Conservation (phyloP, 2,888 invertebrate genomes). For the Nipponacmea schrenckii region DNA sequence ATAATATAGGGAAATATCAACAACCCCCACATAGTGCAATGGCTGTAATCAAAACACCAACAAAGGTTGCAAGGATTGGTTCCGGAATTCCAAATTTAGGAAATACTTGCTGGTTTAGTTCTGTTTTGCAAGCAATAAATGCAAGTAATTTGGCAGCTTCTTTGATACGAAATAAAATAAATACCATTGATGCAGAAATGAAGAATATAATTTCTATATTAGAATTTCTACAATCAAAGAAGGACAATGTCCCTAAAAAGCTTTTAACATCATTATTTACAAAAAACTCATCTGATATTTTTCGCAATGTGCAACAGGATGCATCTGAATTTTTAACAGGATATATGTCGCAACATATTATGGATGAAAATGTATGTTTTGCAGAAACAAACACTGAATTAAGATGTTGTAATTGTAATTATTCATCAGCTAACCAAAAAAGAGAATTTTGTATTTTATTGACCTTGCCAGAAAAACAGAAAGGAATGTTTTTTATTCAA, state of each 20-base stretch:
- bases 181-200: not conserved
- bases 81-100: not conserved
- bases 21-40: not conserved
- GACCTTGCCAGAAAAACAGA: not conserved
- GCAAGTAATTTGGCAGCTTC: not conserved
- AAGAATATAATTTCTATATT: not conserved
- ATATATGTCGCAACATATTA: not conserved
- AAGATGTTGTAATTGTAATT: not conserved
- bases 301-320: not conserved
- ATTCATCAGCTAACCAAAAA: not conserved
- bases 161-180: not conserved
- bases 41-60: not conserved
- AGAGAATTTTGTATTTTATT: not conserved
- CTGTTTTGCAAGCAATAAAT: not conserved
- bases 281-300: not conserved
- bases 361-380: not conserved
- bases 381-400: not conserved
- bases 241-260: not conserved
- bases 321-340: constrained; percentile 1
- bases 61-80: not conserved
- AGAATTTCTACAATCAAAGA: not conserved
- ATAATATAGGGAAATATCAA: not conserved
- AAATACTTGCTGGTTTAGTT: not conserved
- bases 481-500: not conserved
- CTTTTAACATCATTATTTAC: not conserved